Percentiles rank a stretch among this genome's conserved stretches.
Evolutionary conservation across 2,113 vertebrate species (phyloP).

Genomic region (Phalacrocorax aristotelis): DNA sequence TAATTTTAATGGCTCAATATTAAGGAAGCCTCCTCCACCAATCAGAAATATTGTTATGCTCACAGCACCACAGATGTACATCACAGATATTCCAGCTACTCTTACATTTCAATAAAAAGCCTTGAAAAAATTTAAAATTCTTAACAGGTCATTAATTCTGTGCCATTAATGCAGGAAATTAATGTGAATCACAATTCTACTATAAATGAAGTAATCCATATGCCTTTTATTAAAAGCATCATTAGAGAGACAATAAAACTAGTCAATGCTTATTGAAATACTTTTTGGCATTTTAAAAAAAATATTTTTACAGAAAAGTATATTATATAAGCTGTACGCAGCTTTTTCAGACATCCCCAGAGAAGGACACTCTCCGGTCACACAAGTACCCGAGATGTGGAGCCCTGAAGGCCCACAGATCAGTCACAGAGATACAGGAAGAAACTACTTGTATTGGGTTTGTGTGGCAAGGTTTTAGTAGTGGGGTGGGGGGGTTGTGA

Average conservation of each 20-base stretch:
- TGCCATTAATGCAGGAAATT: background rate
- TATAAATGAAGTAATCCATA: background rate
- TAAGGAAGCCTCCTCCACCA: background rate
- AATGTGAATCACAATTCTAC: background rate
- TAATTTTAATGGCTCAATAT: background rate
- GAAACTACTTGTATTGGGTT: background rate
- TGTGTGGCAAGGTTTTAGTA: background rate
- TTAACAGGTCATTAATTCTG: background rate
- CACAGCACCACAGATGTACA: background rate
- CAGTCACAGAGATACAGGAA: background rate
- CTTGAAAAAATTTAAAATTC: background rate
- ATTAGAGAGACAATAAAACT: background rate
- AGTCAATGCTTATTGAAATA: background rate
- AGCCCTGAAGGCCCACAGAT: background rate
- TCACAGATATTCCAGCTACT: background rate
- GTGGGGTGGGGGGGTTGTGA: too few relatives aligned
- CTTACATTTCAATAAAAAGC: background rate
- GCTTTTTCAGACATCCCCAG: background rate
- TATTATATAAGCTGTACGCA: background rate
- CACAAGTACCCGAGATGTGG: background rate
- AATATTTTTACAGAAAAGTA: background rate
- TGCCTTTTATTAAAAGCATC: background rate
- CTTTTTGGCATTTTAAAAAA: background rate
- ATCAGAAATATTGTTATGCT: background rate
- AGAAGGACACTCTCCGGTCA: background rate